These are phyloP conservation scores for Stomorhina lunata DNA, from an alignment of 2,888 invertebrate genomes.

Conservation along the genomic window DNA sequence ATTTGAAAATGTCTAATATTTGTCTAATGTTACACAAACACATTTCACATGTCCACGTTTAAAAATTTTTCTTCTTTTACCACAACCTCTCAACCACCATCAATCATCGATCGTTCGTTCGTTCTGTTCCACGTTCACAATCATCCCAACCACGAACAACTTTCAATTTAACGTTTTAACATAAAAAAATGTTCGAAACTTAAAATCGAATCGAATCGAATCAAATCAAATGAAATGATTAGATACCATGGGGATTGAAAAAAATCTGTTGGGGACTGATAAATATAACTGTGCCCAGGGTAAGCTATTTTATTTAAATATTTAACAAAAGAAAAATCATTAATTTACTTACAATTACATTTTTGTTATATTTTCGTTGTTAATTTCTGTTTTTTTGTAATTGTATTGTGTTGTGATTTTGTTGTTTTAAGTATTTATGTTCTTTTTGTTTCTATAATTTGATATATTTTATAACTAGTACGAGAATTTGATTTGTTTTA, in stretches of 20 bases:
- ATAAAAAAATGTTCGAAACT: slow-evolving; percentile 8
- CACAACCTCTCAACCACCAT: slow-evolving; percentile 42
- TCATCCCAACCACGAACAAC: slow-evolving; percentile 33
- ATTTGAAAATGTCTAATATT: slow-evolving; percentile 27
- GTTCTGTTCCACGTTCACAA: slow-evolving; percentile 21
- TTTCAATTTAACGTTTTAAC: slow-evolving; percentile 30
- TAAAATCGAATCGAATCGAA: slow-evolving; percentile 23
- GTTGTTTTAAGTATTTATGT: no score
- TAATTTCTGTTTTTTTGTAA: background rate
- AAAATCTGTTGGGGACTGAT: slow-evolving; percentile 81
- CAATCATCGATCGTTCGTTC: slow-evolving; percentile 39
- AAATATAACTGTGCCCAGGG: slow-evolving; percentile 80
- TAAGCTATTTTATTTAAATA: slow-evolving; percentile 75
- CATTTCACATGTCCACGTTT: slow-evolving; percentile 28
- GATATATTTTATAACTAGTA: no score
- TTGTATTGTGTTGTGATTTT: slow-evolving; percentile 27
- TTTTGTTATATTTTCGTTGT: slow-evolving; percentile 1
- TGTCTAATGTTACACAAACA: slow-evolving; percentile 36
- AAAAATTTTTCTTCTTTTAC: slow-evolving; percentile 39
- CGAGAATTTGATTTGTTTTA: no score
- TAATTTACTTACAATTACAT: slow-evolving; percentile 51
- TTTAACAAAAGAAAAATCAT: slow-evolving; percentile 68
- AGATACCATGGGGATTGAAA: slow-evolving; percentile 81
- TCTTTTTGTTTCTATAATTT: no score
- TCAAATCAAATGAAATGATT: slow-evolving; percentile 64